Base-by-base conservation (phyloP, 2,888 invertebrate genomes). In the Eudasyphora cyanicolor region DNA sequence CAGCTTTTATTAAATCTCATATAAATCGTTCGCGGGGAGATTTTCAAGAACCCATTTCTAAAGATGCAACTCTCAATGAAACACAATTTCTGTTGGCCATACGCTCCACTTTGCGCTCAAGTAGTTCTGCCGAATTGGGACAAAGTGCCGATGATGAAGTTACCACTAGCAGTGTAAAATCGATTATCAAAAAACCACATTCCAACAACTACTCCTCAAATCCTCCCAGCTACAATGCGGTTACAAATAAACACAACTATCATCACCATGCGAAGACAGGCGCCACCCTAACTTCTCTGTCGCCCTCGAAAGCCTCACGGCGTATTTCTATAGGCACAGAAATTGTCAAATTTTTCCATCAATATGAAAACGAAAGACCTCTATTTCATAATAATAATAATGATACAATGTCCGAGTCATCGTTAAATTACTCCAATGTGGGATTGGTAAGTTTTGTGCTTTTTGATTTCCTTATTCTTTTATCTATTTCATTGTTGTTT, bases 381-480 rank as follows among this genome's bases (percentile, higher is more conserved):
- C 74, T 85, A 0, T n/a, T n/a, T n/a, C n/a, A n/a, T n/a, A n/a
- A n/a, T n/a, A 32, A 86, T 19, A 86, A 76, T 85, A 24, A 86
- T 82, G 86, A 86, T 6, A 88, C 86, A 45, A 64, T 88, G 54
- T 89, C 89, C 0, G 89, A 89, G 42, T 84, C 88, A 1, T 87
- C 88, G 8, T 62, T 89, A 6, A 91, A 88, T 75, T 91, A 90
- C 85, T 89, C 90, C 2, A 90, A 86, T 77, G 86, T 90, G 38
- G 90, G 90, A 81, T 81, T 89, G 88, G 90, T 90, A 87, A 88
- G 87, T 87, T 42, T 38, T 32, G 4, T 49, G n/a, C 10, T 19
- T 69, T 32, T 51, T 38, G 8, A n/a, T 49, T n/a, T n/a, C n/a
- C n/a, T 49, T 76, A 49, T 69, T 70, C 27, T 21, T 71, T 64